Percentiles rank a stretch among this genome's conserved stretches.
phyloP scores from a whole-genome alignment of 1,140 invertebrate species.

The Muscidifurax raptorellus region DNA sequence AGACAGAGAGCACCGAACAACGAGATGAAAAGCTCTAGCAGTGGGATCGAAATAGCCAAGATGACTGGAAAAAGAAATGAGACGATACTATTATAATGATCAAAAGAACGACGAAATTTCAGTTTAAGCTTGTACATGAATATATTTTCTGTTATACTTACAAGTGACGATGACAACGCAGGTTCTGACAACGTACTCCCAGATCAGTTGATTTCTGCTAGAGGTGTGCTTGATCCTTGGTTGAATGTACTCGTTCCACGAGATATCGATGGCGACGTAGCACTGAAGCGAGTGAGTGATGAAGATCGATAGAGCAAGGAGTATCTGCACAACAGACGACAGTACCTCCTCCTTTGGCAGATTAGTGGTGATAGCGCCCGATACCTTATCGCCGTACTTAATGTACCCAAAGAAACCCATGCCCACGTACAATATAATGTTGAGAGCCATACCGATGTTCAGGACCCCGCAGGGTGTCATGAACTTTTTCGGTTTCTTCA shows the following conservation, averaged over 20 bases:
- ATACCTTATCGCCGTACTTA: conserved; percentile 79
- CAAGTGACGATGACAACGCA: conserved; percentile 84
- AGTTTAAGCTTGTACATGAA: background rate
- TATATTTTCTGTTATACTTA: conserved; percentile 76
- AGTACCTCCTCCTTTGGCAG: conserved; percentile 78
- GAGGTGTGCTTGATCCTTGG: conserved; percentile 58
- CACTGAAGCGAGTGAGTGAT: conserved; percentile 90
- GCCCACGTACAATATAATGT: conserved; percentile 82
- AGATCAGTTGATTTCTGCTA: conserved; percentile 72
- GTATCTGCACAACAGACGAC: conserved; percentile 84
- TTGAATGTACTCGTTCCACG: conserved; percentile 84
- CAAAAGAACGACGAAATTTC: background rate
- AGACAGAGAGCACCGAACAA: conserved; percentile 91
- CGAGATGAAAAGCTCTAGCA: conserved; percentile 92
- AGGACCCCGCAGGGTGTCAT: conserved; percentile 83
- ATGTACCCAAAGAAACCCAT: conserved; percentile 90
- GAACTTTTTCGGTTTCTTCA: conserved; percentile 86
- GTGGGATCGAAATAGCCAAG: conserved; percentile 86
- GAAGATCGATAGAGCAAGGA: conserved; percentile 88
- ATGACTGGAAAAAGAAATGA: conserved; percentile 79
- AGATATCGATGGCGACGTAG: conserved; percentile 92
- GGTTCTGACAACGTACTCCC: conserved; percentile 83
- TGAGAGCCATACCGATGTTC: conserved; percentile 85
- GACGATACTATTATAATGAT: conserved; percentile 9
- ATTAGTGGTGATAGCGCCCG: conserved; percentile 84